These are phyloP conservation scores for Lathronympha strigana DNA, from an alignment of 2,888 invertebrate genomes.

Conservation along the genomic window DNA sequence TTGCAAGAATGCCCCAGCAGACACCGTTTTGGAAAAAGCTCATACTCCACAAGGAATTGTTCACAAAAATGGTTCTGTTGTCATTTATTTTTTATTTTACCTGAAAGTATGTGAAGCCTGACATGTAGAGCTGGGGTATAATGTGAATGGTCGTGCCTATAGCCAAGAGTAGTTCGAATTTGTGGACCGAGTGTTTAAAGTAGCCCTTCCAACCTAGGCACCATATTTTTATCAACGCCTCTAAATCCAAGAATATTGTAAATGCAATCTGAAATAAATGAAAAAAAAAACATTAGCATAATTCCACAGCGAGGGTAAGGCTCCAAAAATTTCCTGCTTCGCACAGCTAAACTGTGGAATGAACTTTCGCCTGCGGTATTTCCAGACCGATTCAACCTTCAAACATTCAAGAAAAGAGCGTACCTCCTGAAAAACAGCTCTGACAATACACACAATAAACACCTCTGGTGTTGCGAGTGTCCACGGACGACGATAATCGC, in stretches of 20 bases:
- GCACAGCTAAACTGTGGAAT: too few relatives aligned
- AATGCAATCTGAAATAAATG: slow-evolving; percentile 90
- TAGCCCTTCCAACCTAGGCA: slow-evolving; percentile 98
- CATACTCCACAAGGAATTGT: background rate
- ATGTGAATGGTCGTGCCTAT: slow-evolving; percentile 97
- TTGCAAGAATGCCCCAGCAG: background rate
- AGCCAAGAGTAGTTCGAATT: slow-evolving; percentile 97
- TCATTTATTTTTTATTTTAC: slow-evolving; percentile 80
- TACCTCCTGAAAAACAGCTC: too few relatives aligned
- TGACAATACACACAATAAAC: too few relatives aligned
- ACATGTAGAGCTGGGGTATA: slow-evolving; percentile 95
- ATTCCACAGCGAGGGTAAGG: too few relatives aligned
- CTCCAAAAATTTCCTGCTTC: too few relatives aligned
- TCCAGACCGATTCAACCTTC: too few relatives aligned
- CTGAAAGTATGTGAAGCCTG: slow-evolving; percentile 98
- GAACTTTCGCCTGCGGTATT: too few relatives aligned
- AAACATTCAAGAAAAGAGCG: too few relatives aligned
- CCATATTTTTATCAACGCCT: slow-evolving; percentile 98
- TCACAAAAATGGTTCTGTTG: too few relatives aligned
- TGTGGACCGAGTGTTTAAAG: slow-evolving; percentile 97
- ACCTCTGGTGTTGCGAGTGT: too few relatives aligned
- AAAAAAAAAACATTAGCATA: background rate
- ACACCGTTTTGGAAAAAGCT: background rate
- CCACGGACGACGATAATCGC: too few relatives aligned
- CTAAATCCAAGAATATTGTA: slow-evolving; percentile 96